Conservation (phyloP, 2,113 vertebrate genomes). For the Gymnocephalus cernua region DNA sequence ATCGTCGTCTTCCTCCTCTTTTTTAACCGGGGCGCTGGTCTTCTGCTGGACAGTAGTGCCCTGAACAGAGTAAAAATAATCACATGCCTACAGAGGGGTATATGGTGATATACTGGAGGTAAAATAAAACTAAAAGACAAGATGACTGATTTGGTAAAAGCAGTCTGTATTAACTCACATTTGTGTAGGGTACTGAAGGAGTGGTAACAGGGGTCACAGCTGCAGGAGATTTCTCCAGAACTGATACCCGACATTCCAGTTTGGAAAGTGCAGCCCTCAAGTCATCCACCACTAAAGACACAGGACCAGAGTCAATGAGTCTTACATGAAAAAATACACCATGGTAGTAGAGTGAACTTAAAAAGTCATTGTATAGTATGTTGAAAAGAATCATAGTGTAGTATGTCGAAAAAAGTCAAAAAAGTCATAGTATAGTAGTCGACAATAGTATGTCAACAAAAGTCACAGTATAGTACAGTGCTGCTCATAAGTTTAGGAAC, state of each 20-base stretch:
- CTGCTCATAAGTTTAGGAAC: too few species aligned
- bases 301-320: not conserved
- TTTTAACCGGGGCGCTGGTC: conserved; percentile 38
- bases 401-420: too few species aligned
- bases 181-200: conserved; percentile 79
- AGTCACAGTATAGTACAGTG: too few species aligned
- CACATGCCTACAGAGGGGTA: not conserved
- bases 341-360: not conserved
- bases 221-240: conserved; percentile 87
- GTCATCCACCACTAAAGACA: conserved; percentile 87
- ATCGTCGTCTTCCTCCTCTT: conserved; percentile 63
- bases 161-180: conserved; percentile 78
- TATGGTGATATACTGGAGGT: not conserved
- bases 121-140: not conserved
- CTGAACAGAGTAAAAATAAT: conserved; percentile 35
- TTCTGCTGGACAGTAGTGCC: conserved; percentile 72
- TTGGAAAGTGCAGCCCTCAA: conserved; percentile 89
- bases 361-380: too few species aligned
- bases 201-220: conserved; percentile 30
- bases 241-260: conserved; percentile 87
- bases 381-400: too few species aligned
- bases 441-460: too few species aligned
- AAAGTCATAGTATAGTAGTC: too few species aligned
- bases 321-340: not conserved
- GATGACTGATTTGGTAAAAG: not conserved